Percentiles rank a stretch among this genome's conserved stretches.
phyloP scores from a whole-genome alignment of 1,140 invertebrate species.

The Listronotus bonariensis region DNA sequence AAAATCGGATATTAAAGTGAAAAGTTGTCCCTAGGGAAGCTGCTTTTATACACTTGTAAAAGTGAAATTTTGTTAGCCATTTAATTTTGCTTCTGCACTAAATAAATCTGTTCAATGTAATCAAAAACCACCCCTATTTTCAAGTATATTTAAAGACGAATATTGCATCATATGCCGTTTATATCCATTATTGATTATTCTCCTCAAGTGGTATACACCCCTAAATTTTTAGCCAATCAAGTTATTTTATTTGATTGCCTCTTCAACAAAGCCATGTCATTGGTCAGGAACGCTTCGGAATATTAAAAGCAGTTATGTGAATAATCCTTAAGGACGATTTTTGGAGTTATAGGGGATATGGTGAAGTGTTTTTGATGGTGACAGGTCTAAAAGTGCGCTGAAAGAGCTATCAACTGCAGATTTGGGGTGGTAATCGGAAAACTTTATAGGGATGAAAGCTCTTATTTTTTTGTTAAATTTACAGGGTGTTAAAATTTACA shows the following conservation, averaged over 20 bases:
- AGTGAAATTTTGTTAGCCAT: not conserved
- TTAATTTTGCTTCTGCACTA: not conserved
- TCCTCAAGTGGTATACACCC: not conserved
- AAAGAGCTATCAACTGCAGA: constrained; percentile 37
- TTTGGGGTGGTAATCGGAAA: constrained; percentile 4
- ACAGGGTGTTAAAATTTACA: too few relatives aligned
- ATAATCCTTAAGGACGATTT: not conserved
- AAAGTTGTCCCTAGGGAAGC: not conserved
- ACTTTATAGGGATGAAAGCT: not conserved
- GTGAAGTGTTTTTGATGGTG: constrained; percentile 19
- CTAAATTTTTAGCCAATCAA: not conserved
- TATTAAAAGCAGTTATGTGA: not conserved
- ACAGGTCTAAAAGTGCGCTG: constrained; percentile 14
- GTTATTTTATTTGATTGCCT: not conserved
- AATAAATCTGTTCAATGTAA: not conserved
- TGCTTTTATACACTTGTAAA: not conserved
- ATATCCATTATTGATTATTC: not conserved
- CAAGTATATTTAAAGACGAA: not conserved
- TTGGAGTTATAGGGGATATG: not conserved
- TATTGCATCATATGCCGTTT: not conserved
- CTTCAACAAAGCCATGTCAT: not conserved
- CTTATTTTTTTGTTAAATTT: too few relatives aligned
- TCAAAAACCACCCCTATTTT: not conserved
- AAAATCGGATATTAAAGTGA: not conserved
- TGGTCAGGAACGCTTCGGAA: not conserved